A percentile compares a stretch with the other conserved stretches of the same genome.
Conservation (phyloP, 2,113 vertebrate species). For the Peromyscus leucopus region DNA sequence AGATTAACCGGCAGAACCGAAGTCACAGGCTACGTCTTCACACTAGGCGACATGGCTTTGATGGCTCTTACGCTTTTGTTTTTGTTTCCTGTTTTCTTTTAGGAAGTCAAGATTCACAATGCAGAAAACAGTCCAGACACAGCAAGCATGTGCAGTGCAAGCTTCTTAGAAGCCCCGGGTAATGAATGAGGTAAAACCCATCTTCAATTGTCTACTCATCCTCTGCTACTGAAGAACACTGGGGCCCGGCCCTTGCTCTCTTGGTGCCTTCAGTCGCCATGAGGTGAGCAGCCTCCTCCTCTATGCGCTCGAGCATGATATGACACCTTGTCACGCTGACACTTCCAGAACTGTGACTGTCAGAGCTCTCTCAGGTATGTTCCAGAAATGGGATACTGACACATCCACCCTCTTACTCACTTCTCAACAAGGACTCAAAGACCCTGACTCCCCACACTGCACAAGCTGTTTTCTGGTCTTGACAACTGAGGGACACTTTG, state of each 20-base stretch:
- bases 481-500: not conserved
- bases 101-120: not conserved
- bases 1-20: not conserved
- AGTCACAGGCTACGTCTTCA: not conserved
- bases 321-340: not conserved
- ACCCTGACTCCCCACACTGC: not conserved
- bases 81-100: not conserved
- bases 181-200: not conserved
- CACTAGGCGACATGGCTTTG: not conserved
- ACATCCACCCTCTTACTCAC: not conserved
- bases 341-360: not conserved
- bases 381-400: not conserved
- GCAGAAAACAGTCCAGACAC: not conserved
- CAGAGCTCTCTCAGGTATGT: not conserved
- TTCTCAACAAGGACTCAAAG: not conserved
- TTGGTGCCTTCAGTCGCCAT: not conserved
- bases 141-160: not conserved
- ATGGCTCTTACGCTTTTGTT: not conserved
- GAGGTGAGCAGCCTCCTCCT: not conserved
- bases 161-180: not conserved
- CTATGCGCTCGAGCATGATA: no score
- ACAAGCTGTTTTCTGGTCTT: not conserved
- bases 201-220: not conserved
- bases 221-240: not conserved
- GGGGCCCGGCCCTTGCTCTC: not conserved